A percentile compares a stretch with the other conserved stretches of the same genome.
Conservation (phyloP, 2,797 vertebrate species). For the Chromis chromis region DNA sequence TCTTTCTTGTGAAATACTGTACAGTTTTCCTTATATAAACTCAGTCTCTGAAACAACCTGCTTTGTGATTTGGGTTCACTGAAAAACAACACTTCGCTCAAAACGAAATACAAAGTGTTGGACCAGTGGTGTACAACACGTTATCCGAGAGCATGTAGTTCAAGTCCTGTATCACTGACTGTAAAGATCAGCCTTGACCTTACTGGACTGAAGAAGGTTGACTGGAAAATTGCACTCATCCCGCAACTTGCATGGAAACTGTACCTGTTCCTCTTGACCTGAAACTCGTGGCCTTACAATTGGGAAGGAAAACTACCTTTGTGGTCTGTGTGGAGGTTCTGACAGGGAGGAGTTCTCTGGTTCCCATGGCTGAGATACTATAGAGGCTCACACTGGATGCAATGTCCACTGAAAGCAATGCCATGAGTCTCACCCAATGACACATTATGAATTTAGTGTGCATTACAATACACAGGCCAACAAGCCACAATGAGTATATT, state of each 20-base stretch:
- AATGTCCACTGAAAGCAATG: neutral
- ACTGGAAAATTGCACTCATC: conserved; percentile 65
- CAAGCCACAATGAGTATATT: neutral
- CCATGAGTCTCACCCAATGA: neutral
- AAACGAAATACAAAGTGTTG: neutral
- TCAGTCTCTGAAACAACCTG: neutral
- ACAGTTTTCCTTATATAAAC: neutral
- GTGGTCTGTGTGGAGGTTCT: conserved; percentile 46
- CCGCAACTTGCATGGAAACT: conserved; percentile 48
- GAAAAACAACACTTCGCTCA: too few species aligned
- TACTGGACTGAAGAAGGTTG: conserved; percentile 16
- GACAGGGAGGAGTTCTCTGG: conserved; percentile 28
- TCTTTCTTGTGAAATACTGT: conserved; percentile 17
- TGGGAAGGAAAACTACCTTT: conserved; percentile 79
- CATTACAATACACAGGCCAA: neutral
- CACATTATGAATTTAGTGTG: neutral
- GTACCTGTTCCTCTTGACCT: conserved; percentile 70
- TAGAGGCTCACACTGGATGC: neutral
- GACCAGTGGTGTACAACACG: neutral
- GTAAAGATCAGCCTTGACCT: neutral
- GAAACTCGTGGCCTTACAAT: conserved; percentile 69
- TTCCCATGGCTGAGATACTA: conserved; percentile 46
- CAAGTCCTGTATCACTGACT: neutral
- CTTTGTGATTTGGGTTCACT: neutral
- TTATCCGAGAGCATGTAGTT: conserved; percentile 11